Conservation (phyloP, 1,140 invertebrate genomes). For the Papilio polytes region DNA sequence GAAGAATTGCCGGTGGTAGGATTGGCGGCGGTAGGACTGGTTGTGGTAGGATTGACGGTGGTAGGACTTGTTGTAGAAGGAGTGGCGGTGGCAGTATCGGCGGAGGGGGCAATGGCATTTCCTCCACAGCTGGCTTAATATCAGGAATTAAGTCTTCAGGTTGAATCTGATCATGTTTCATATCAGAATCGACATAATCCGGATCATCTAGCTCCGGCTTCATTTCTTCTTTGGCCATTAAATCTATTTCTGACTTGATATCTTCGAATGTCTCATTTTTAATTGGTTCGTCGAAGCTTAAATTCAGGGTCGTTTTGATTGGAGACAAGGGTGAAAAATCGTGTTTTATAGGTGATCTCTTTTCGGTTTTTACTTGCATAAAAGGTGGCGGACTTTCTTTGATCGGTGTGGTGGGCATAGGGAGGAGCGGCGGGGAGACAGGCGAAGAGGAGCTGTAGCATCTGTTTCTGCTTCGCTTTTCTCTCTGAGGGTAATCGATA, state of each 20-base stretch:
- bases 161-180: conserved; percentile 50
- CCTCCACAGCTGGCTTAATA: conserved; percentile 43
- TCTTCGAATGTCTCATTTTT: conserved; percentile 63
- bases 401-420: conserved; percentile 57
- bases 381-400: conserved; percentile 61
- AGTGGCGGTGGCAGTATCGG: background rate
- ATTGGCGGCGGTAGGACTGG: conserved; percentile 11
- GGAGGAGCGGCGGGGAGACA: conserved; percentile 63
- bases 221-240: conserved; percentile 75
- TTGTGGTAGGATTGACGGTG: background rate
- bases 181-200: conserved; percentile 71
- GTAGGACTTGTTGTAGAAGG: background rate
- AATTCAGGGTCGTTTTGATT: conserved; percentile 60
- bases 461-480: conserved; percentile 82
- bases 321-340: conserved; percentile 71
- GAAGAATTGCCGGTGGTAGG: background rate
- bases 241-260: conserved; percentile 67
- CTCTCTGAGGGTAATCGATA: conserved; percentile 72
- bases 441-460: conserved; percentile 79
- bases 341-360: conserved; percentile 72
- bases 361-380: conserved; percentile 59
- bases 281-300: conserved; percentile 58
- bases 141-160: conserved; percentile 46
- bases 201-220: conserved; percentile 75
- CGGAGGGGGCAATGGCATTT: conserved; percentile 21